phyloP scores from a whole-genome alignment of 2,797 vertebrate species.

The Capromys pilorides region DNA sequence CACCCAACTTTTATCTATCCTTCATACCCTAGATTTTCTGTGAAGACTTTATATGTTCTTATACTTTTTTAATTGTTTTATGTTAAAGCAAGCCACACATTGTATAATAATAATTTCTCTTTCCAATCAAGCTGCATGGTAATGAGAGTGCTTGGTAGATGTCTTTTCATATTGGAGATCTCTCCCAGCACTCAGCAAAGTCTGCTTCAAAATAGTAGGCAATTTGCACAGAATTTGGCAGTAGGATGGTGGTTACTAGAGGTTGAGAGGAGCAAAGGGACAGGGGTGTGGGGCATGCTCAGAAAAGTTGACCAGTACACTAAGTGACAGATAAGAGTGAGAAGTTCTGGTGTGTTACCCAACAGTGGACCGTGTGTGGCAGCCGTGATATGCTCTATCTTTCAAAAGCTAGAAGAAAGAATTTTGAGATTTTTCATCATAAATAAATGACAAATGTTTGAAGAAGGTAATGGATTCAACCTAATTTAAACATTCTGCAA shows the following conservation, averaged over 20 bases:
- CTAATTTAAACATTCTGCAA: background rate
- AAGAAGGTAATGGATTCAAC: background rate
- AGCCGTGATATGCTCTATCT: too few species aligned
- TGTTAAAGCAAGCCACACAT: background rate
- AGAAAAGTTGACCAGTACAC: background rate
- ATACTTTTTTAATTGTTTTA: background rate
- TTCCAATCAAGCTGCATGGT: background rate
- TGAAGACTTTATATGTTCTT: background rate
- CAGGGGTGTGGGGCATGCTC: too few species aligned
- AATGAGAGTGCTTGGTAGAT: background rate
- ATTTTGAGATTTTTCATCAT: background rate
- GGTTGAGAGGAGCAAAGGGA: background rate
- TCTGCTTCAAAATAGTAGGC: background rate
- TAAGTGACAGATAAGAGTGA: background rate
- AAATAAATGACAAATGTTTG: background rate
- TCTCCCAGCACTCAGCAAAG: background rate
- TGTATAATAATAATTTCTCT: background rate
- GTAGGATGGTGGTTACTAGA: background rate
- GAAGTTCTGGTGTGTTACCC: background rate
- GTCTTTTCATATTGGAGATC: background rate
- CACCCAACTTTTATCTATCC: background rate
- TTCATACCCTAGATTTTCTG: background rate
- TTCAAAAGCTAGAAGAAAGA: background rate
- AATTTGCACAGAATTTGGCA: background rate
- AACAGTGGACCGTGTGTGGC: background rate